Percentiles rank a stretch among this genome's conserved stretches.
Conservation (phyloP, 2,113 vertebrate species). For the Baryphthengus martii region DNA sequence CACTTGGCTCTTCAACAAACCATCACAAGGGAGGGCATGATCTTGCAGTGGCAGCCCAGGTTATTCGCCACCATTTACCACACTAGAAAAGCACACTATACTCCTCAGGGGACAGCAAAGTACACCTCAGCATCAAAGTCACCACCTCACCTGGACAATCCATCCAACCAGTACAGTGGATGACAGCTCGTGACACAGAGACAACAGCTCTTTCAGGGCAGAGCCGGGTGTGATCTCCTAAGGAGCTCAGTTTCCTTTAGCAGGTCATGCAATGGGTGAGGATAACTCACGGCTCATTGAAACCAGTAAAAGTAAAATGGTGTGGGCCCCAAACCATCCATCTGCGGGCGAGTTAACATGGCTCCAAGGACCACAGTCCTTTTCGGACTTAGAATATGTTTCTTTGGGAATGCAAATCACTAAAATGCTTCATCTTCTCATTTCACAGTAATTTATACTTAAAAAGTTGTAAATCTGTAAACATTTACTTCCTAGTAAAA, state of each 20-base stretch:
- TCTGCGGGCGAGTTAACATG: accelerated
- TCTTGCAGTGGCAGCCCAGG: background rate
- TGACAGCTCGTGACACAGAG: background rate
- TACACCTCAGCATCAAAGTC: background rate
- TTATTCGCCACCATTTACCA: background rate
- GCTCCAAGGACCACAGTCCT: background rate
- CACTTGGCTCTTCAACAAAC: background rate
- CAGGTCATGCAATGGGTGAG: background rate
- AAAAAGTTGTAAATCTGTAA: background rate
- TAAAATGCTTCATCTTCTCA: background rate
- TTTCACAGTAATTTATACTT: background rate
- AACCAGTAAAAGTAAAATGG: accelerated
- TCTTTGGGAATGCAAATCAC: background rate
- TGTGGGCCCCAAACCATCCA: background rate
- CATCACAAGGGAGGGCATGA: background rate
- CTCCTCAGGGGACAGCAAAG: accelerated
- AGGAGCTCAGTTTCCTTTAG: background rate
- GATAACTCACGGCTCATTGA: background rate
- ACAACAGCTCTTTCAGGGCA: background rate
- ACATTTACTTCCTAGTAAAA: background rate
- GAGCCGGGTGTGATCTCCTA: background rate
- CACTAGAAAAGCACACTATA: background rate
- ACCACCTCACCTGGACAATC: background rate
- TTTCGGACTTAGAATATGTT: background rate
- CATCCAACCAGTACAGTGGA: background rate